Conservation (phyloP, 2,797 vertebrate genomes). For the Propithecus deckenii region DNA sequence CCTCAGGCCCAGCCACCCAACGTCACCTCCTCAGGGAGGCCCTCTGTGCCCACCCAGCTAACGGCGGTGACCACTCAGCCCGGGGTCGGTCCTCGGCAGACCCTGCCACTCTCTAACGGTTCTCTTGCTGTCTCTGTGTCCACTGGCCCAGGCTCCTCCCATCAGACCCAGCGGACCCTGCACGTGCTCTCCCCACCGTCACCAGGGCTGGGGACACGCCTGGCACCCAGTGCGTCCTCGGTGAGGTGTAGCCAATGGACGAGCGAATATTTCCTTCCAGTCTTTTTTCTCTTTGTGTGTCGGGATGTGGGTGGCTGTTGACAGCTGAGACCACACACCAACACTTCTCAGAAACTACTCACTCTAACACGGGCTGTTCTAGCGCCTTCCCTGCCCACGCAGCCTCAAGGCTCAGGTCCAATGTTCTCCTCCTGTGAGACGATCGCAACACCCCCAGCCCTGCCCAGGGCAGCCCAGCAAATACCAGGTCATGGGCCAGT, state of each 20-base stretch:
- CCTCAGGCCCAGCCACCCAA: not conserved
- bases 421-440: too few species aligned
- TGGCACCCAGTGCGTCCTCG: not conserved
- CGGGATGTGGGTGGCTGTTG: not conserved
- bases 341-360: not conserved
- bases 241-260: fast-evolving
- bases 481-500: fast-evolving
- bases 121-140: not conserved
- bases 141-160: too few species aligned
- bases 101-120: fast-evolving
- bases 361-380: not conserved
- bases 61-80: fast-evolving
- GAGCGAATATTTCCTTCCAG: not conserved
- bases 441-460: not conserved
- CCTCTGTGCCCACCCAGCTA: not conserved
- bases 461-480: not conserved
- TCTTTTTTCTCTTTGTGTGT: not conserved
- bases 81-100: not conserved
- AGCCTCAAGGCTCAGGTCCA: not conserved
- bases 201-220: not conserved
- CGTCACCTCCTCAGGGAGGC: not conserved
- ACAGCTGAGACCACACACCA: fast-evolving
- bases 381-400: not conserved
- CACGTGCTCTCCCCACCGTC: not conserved
- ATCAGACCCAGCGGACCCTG: not conserved